phyloP scores from a whole-genome alignment of 1,140 invertebrate genomes.

The Drosophila subpulchrella region DNA sequence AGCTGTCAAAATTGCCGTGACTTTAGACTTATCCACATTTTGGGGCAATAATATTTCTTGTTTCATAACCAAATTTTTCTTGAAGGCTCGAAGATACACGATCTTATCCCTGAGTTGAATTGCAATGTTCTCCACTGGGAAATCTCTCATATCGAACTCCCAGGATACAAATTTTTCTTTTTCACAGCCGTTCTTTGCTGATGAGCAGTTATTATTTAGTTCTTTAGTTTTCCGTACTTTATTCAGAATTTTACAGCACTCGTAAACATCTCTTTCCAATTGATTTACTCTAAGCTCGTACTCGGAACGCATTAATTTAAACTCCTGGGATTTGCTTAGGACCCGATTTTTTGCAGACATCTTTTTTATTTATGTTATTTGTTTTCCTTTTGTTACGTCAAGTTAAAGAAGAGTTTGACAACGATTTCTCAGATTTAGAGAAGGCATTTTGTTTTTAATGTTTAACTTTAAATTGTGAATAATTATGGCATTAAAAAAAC shows the following conservation, averaged over 20 bases:
- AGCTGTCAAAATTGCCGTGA: slow-evolving; percentile 5
- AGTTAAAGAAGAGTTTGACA: not conserved
- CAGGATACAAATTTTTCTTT: slow-evolving; percentile 6
- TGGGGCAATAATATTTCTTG: slow-evolving; percentile 26
- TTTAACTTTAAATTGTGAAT: too few species aligned
- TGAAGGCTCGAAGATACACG: slow-evolving; percentile 15
- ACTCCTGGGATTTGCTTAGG: not conserved
- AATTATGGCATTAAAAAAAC: too few species aligned
- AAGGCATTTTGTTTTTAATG: too few species aligned
- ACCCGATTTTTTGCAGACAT: not conserved
- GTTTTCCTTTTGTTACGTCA: not conserved
- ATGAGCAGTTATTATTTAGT: not conserved
- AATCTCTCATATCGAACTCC: slow-evolving; percentile 38
- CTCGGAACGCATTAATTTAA: slow-evolving; percentile 10
- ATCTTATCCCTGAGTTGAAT: slow-evolving; percentile 3
- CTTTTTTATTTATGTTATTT: not conserved
- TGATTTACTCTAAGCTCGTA: slow-evolving; percentile 13
- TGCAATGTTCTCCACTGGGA: slow-evolving; percentile 20
- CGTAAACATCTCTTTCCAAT: slow-evolving; percentile 29
- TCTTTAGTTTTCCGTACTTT: not conserved
- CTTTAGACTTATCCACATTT: slow-evolving; percentile 11
- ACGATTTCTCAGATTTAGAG: not conserved
- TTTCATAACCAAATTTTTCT: slow-evolving; percentile 4
- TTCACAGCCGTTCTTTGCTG: not conserved
- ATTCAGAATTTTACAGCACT: slow-evolving; percentile 1